These are phyloP conservation scores for Colostygia pectinataria DNA, from an alignment of 2,888 invertebrate species.

Conservation along the genomic window DNA sequence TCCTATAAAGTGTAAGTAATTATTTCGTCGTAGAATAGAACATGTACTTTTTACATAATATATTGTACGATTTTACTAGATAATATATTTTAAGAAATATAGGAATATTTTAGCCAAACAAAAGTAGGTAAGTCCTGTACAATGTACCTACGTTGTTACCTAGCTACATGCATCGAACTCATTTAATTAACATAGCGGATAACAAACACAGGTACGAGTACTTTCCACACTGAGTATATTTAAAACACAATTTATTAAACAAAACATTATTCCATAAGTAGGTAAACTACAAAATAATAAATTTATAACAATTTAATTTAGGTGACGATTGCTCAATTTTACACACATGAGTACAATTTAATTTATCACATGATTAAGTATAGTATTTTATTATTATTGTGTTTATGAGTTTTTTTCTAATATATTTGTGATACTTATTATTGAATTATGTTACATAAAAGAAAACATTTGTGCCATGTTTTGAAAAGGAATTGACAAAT, in stretches of 20 bases:
- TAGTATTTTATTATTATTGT: neutral
- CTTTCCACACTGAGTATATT: constrained; percentile 27
- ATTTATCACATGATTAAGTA: constrained; percentile 7
- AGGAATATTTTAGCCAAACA: constrained; percentile 36
- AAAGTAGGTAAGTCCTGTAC: constrained; percentile 35
- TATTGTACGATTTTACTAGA: constrained; percentile 71
- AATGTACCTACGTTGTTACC: constrained; percentile 26
- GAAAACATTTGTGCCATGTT: constrained; percentile 49
- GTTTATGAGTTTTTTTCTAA: neutral
- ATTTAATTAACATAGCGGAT: constrained; percentile 17
- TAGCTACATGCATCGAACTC: constrained; percentile 19
- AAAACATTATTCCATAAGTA: constrained; percentile 57
- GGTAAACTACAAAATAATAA: constrained; percentile 56
- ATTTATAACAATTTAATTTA: constrained; percentile 59
- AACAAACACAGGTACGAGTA: constrained; percentile 13
- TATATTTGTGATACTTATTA: neutral
- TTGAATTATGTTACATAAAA: constrained; percentile 33
- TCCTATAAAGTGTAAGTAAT: constrained; percentile 48
- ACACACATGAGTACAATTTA: constrained; percentile 49
- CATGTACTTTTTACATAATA: constrained; percentile 66
- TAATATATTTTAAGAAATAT: constrained; percentile 56
- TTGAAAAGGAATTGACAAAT: constrained; percentile 64
- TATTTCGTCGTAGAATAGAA: constrained; percentile 80
- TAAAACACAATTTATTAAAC: constrained; percentile 21
- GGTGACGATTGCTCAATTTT: constrained; percentile 78